These are phyloP conservation scores for Euura lappo DNA, from an alignment of 1,140 invertebrate genomes.

Conservation along the genomic window DNA sequence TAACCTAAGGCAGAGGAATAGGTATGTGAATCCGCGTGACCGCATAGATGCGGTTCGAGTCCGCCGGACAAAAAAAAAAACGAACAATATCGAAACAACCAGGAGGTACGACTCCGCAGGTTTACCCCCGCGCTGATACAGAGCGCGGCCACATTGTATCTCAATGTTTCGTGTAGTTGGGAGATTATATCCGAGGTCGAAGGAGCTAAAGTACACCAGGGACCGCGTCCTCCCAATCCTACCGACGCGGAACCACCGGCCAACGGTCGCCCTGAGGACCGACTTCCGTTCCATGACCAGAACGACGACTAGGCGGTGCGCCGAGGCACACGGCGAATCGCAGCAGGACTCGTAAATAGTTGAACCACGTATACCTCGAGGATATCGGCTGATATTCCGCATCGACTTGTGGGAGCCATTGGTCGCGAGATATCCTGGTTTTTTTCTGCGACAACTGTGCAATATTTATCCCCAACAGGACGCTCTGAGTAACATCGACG, in stretches of 20 bases:
- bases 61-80: too few relatives aligned
- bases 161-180: constrained; percentile 41
- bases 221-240: constrained; percentile 49
- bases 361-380: constrained; percentile 33
- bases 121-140: too few relatives aligned
- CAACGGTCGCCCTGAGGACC: constrained; percentile 21
- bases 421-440: constrained; percentile 24
- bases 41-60: neutral
- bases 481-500: constrained; percentile 53
- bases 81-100: constrained; percentile 29
- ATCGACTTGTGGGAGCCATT: constrained; percentile 8
- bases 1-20: too few relatives aligned
- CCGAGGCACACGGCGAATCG: neutral
- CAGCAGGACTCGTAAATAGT: constrained; percentile 43
- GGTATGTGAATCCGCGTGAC: neutral
- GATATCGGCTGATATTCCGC: constrained; percentile 49
- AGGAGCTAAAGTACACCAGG: constrained; percentile 51
- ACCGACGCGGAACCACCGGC: constrained; percentile 24
- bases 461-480: constrained; percentile 59
- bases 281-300: constrained; percentile 21
- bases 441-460: constrained; percentile 39
- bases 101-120: constrained; percentile 33
- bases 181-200: constrained; percentile 24
- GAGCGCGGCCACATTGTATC: constrained; percentile 17
- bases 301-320: constrained; percentile 14